These are phyloP conservation scores for Drosophila neocordata DNA, from an alignment of 1,140 invertebrate species.

Conservation along the genomic window DNA sequence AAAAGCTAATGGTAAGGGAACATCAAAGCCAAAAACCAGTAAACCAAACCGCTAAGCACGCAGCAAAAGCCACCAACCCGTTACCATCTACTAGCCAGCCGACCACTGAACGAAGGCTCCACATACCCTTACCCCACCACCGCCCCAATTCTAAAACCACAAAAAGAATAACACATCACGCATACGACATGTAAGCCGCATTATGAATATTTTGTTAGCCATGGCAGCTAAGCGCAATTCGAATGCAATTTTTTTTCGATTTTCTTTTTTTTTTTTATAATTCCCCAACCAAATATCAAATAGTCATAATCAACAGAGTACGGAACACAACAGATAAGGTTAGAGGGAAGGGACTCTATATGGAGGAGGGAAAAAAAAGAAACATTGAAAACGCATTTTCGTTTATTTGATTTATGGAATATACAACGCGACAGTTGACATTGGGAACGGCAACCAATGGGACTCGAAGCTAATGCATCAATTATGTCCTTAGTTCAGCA, in stretches of 20 bases:
- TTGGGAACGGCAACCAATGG: slow-evolving; percentile 35
- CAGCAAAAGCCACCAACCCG: slow-evolving; percentile 21
- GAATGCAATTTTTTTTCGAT: slow-evolving; percentile 17
- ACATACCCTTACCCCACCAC: too few species aligned
- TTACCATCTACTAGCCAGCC: neutral
- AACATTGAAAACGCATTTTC: slow-evolving; percentile 78
- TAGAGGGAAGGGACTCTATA: neutral
- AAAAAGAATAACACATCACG: slow-evolving; percentile 78
- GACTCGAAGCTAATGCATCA: slow-evolving; percentile 68
- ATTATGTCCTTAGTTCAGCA: slow-evolving; percentile 53
- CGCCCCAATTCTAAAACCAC: slow-evolving; percentile 31
- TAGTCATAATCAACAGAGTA: slow-evolving; percentile 67
- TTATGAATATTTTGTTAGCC: slow-evolving; percentile 78
- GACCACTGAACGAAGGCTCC: neutral
- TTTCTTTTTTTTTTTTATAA: neutral
- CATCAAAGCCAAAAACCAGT: slow-evolving; percentile 46
- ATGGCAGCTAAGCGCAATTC: slow-evolving; percentile 28
- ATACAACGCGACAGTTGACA: slow-evolving; percentile 67
- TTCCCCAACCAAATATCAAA: slow-evolving; percentile 56
- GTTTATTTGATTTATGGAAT: slow-evolving; percentile 75
- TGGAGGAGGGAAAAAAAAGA: slow-evolving; percentile 2
- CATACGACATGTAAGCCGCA: slow-evolving; percentile 78
- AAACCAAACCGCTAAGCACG: slow-evolving; percentile 65
- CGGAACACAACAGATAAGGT: neutral
- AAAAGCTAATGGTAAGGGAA: slow-evolving; percentile 47